Evolutionary conservation across 2,888 invertebrate species (phyloP), one percentile per base, ranked within the genome.

Genomic region (Meteorus colon): DNA sequence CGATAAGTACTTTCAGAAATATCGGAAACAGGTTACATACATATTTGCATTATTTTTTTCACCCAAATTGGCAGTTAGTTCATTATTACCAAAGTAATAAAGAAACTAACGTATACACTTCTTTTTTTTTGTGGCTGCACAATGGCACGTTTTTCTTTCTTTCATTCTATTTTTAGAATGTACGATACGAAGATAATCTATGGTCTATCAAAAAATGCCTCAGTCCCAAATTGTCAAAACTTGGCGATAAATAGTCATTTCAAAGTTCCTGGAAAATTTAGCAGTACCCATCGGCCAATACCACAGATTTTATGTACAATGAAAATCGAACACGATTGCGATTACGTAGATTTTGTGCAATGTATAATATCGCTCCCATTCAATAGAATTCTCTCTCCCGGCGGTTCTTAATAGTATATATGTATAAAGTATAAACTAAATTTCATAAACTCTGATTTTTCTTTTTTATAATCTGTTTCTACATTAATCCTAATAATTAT

Each of bases 1-100:
- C 85, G 85, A 88, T 88, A 88, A 88, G 88, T 88, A 88, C 88
- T 88, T 88, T 88, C 86, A 84, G 87, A 86, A 87, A 87, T 88
- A 87, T 87, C 81, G 80, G 84, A 88, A 88, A 88, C 86, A 85
- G 85, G 84, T 85, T 85, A 87, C 85, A 86, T 86, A 31, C 48
- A 72, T 66, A 67, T 73, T 45, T 76, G 29, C 66, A 72, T 76
- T 10, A 85, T 84, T 84, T 84, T 82, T 71, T 71, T 86, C 86
- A 85, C 83, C 83, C 84, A 82, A 86, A 88, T 84, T 85, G 84
- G 84, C 85, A 86, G 85, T 85, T 82, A 82, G 85, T 85, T 59
- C 24, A 59, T 70, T 37, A 59, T 16, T 82, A 83, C 83, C 86
- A 10, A 55, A 8, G 55, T 55, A 88, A 85, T 83, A 84, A 84